A percentile compares a stretch with the other conserved stretches of the same genome.
Evolutionary conservation across 2,888 invertebrate genomes (phyloP).

Genomic region (Oasisia sp.): DNA sequence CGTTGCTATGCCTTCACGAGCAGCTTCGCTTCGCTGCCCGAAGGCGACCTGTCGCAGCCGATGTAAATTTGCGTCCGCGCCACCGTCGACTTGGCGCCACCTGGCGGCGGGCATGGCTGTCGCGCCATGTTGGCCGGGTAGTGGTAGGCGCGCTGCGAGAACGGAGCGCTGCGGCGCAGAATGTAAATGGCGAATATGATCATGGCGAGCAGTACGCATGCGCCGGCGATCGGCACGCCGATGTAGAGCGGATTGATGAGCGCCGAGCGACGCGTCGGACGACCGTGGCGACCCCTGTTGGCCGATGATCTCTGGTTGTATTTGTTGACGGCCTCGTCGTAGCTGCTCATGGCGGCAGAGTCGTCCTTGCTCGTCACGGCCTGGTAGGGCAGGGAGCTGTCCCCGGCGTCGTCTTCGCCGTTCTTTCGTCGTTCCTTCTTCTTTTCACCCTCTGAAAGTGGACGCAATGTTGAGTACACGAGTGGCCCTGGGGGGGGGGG

Average conservation of each 20-base stretch:
- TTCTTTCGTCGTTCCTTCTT: background rate
- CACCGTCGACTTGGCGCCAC: background rate
- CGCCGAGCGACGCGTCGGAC: slow-evolving; percentile 33
- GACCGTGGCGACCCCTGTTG: background rate
- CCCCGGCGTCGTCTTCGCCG: background rate
- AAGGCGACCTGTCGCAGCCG: background rate
- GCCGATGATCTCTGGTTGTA: slow-evolving; percentile 23
- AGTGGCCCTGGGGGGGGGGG: too few relatives aligned
- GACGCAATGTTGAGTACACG: background rate
- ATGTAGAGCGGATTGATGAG: slow-evolving; percentile 64
- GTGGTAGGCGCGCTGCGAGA: slow-evolving; percentile 5
- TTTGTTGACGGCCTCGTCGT: slow-evolving; percentile 18
- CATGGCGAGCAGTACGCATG: slow-evolving; percentile 61
- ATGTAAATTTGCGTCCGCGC: slow-evolving; percentile 12
- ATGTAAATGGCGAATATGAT: slow-evolving; percentile 63
- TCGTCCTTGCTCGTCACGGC: background rate
- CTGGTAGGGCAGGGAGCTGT: background rate
- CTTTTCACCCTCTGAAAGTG: background rate
- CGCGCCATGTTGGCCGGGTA: slow-evolving; percentile 3
- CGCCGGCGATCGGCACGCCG: slow-evolving; percentile 63
- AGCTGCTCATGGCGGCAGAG: background rate
- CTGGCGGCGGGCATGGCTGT: slow-evolving; percentile 10
- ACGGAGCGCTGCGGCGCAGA: slow-evolving; percentile 45
- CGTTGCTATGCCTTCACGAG: slow-evolving; percentile 10
- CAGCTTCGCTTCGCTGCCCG: slow-evolving; percentile 1